phyloP scores from a whole-genome alignment of 2,888 invertebrate genomes.

The Dicyrtomina minuta region DNA sequence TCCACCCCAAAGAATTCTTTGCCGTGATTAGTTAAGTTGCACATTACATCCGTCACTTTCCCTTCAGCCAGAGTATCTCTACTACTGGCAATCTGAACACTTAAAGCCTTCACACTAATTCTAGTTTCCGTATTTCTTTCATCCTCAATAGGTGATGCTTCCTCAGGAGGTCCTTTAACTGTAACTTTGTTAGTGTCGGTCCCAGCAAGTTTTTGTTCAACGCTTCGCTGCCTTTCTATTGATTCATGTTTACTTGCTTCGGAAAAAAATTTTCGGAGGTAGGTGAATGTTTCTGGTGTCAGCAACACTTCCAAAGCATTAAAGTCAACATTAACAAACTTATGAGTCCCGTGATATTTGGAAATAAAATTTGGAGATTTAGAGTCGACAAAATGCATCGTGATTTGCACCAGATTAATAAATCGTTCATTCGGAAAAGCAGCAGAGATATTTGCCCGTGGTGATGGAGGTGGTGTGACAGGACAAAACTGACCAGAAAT shows the following conservation, averaged over 20 bases:
- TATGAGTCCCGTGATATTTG: constrained; percentile 65
- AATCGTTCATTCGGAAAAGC: constrained; percentile 55
- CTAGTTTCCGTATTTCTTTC: constrained; percentile 49
- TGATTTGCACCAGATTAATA: constrained; percentile 74
- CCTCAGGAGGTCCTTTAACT: neutral
- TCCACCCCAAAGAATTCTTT: constrained; percentile 47
- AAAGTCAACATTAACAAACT: constrained; percentile 78
- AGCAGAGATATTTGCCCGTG: constrained; percentile 57
- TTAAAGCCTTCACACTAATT: constrained; percentile 48
- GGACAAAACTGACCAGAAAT: constrained; percentile 54
- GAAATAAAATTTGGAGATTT: constrained; percentile 66
- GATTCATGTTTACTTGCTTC: constrained; percentile 42
- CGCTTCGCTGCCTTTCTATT: neutral
- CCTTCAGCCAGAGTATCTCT: constrained; percentile 44
- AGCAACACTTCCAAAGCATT: constrained; percentile 81
- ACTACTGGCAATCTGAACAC: constrained; percentile 42
- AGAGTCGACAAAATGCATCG: constrained; percentile 67
- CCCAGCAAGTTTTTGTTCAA: neutral
- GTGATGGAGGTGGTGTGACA: constrained; percentile 69
- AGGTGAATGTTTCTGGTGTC: constrained; percentile 48
- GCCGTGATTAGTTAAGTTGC: constrained; percentile 44
- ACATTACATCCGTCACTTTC: constrained; percentile 44
- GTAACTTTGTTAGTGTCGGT: neutral
- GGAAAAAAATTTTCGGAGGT: constrained; percentile 48
- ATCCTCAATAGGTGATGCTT: constrained; percentile 6